phyloP scores from a whole-genome alignment of 2,113 vertebrate species.

The Anas platyrhynchos region DNA sequence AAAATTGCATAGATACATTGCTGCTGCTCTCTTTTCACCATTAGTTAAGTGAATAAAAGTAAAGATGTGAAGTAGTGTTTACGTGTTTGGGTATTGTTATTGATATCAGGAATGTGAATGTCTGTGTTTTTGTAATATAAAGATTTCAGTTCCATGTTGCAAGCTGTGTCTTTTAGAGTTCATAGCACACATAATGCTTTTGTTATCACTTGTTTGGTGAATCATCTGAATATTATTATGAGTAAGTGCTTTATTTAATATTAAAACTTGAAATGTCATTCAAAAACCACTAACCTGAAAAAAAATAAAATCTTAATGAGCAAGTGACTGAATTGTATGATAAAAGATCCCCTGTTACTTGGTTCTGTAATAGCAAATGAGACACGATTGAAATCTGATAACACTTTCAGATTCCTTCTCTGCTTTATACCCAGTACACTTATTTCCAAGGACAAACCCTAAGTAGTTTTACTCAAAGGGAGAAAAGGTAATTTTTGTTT shows the following conservation, averaged over 20 bases:
- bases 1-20: background rate
- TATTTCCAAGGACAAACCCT: background rate
- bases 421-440: background rate
- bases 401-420: background rate
- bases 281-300: background rate
- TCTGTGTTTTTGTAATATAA: background rate
- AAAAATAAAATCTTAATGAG: background rate
- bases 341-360: background rate
- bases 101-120: background rate
- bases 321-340: background rate
- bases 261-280: background rate
- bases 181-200: background rate
- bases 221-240: background rate
- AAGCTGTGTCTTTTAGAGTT: background rate
- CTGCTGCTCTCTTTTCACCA: background rate
- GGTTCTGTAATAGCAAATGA: background rate
- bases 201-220: background rate
- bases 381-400: background rate
- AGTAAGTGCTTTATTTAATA: background rate
- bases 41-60: background rate
- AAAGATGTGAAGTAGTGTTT: background rate
- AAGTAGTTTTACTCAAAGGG: background rate
- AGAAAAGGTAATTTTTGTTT: background rate
- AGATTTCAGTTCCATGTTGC: background rate
- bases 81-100: background rate